A percentile compares a stretch with the other conserved stretches of the same genome.
These are phyloP conservation scores for Caiman crocodilus DNA, from an alignment of 2,797 vertebrate species.

Conservation along the genomic window DNA sequence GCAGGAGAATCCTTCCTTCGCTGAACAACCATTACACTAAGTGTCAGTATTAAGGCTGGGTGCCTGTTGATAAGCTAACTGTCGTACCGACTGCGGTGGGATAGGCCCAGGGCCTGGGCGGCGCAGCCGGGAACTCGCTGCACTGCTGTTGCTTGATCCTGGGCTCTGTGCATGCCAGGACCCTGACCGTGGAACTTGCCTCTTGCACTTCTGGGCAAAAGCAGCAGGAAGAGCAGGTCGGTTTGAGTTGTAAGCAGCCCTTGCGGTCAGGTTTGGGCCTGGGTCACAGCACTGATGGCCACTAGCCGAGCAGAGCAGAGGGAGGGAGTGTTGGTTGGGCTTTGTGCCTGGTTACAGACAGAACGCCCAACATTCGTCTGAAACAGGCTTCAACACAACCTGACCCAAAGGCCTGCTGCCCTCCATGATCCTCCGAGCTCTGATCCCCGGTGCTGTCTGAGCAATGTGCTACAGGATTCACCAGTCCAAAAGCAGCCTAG, in stretches of 20 bases:
- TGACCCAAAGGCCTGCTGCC: background rate
- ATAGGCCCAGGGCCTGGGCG: constrained; percentile 56
- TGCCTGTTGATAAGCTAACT: constrained; percentile 85
- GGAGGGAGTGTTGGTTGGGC: background rate
- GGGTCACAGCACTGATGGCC: constrained; percentile 32
- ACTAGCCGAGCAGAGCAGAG: background rate
- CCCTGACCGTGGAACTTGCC: background rate
- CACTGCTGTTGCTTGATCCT: constrained; percentile 56
- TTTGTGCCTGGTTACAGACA: background rate
- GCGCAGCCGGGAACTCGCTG: constrained; percentile 37
- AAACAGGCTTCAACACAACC: background rate
- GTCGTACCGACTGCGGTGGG: constrained; percentile 45
- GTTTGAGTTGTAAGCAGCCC: background rate
- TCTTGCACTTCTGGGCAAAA: constrained; percentile 54
- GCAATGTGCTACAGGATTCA: constrained; percentile 53
- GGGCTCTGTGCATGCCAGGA: constrained; percentile 55
- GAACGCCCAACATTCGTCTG: constrained; percentile 43
- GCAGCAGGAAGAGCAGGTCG: background rate
- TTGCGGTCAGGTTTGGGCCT: background rate
- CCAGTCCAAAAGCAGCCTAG: constrained; percentile 68
- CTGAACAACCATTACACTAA: constrained; percentile 72
- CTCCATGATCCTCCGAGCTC: background rate
- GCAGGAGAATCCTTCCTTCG: constrained; percentile 60
- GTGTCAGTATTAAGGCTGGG: constrained; percentile 87
- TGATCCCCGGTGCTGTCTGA: background rate